Evolutionary conservation across 2,113 vertebrate species (phyloP).

Genomic region (Lonchura striata): DNA sequence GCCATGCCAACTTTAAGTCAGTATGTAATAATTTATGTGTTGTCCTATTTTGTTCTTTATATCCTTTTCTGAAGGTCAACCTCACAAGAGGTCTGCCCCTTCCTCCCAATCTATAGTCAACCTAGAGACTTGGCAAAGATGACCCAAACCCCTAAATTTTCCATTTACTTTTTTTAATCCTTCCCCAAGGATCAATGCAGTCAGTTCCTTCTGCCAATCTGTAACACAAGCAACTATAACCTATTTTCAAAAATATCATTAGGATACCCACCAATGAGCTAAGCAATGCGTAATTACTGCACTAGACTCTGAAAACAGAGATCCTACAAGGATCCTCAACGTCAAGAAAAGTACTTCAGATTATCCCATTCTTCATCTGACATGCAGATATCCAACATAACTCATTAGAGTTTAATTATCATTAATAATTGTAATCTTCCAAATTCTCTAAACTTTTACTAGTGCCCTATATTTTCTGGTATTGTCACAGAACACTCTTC

Average conservation of each 20-base stretch:
- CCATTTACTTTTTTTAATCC: neutral
- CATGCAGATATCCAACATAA: neutral
- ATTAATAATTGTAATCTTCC: neutral
- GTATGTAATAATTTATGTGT: slow-evolving; percentile 23
- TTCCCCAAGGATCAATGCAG: neutral
- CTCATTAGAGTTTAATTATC: neutral
- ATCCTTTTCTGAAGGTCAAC: slow-evolving; percentile 33
- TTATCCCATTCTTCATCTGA: neutral
- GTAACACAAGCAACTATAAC: neutral
- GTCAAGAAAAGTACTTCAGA: neutral
- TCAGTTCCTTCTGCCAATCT: neutral
- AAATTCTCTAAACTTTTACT: neutral
- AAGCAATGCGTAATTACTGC: neutral
- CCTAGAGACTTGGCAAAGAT: neutral
- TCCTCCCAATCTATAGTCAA: neutral
- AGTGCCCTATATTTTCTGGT: neutral
- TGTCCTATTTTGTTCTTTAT: neutral
- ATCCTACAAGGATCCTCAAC: neutral
- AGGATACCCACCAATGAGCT: neutral
- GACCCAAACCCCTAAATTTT: neutral
- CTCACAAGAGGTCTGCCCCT: neutral
- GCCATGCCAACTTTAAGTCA: slow-evolving; percentile 49
- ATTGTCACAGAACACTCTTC: neutral
- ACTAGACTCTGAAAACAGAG: neutral
- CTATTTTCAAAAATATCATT: neutral